A percentile compares a stretch with the other conserved stretches of the same genome.
These are phyloP conservation scores for Gisinianus flammeolus DNA, from an alignment of 2,888 invertebrate species.

Conservation along the genomic window DNA sequence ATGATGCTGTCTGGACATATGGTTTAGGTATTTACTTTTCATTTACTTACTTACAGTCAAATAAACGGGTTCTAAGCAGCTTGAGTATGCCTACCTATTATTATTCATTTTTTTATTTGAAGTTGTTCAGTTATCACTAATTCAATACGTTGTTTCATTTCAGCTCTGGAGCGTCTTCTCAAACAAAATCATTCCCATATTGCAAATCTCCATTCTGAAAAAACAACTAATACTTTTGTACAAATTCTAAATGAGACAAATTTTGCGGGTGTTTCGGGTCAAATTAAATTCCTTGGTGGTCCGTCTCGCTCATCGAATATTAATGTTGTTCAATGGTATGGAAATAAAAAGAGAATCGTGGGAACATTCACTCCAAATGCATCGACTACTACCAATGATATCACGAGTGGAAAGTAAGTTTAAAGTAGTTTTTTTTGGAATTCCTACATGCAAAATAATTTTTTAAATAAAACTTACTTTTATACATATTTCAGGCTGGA, in stretches of 20 bases:
- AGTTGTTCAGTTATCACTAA: too few species aligned
- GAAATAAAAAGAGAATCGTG: conserved; percentile 64
- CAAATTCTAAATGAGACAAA: conserved; percentile 71
- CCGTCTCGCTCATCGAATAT: conserved; percentile 69
- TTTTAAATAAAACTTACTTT: neutral
- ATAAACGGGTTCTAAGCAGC: too few species aligned
- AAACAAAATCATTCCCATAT: conserved; percentile 68
- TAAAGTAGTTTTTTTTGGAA: neutral
- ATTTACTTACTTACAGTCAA: too few species aligned
- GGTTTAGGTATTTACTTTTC: too few species aligned
- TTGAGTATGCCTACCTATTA: too few species aligned
- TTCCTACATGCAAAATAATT: neutral
- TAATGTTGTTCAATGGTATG: conserved; percentile 68
- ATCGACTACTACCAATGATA: conserved; percentile 63
- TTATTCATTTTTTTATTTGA: too few species aligned
- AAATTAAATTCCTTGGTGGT: conserved; percentile 72
- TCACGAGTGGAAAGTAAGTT: conserved; percentile 64
- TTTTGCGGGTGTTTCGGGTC: conserved; percentile 77
- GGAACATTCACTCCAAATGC: conserved; percentile 69
- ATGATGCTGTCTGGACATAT: conserved; percentile 83
- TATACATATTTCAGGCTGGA: conserved; percentile 61
- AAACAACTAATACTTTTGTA: conserved; percentile 69
- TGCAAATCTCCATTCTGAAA: conserved; percentile 66
- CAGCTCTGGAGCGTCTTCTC: too few species aligned
- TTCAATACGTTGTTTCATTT: too few species aligned